Base-by-base conservation (phyloP, 2,113 vertebrate genomes). In the Panthera leo region DNA sequence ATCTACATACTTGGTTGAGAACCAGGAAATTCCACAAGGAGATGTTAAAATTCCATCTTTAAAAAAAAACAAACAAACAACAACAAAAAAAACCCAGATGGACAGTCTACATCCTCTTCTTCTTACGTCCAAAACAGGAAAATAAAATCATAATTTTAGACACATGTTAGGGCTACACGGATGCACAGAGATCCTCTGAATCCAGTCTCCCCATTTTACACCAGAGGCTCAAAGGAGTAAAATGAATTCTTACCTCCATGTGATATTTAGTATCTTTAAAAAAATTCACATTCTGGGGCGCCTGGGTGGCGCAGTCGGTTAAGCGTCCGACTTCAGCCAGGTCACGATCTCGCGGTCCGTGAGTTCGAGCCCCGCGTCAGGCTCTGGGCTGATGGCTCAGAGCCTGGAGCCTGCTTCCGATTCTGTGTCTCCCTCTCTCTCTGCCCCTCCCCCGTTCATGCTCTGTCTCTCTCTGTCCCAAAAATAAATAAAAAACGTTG, bases 11-110 rank as follows among this genome's bases (percentile, higher is more conserved):
- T 97, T 97, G 90, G 79, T 73, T 31, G 68, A 88, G 85, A 86
- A 89, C 80, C 91, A 96, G 94, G 94, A 96, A 97, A 97, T 98
- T 97, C 97, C 92, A 90, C 0, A 5, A 87, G 34, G 82, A 92
- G 70, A 95, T 82, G 63, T 25, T 90, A 80, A 95, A 95, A 96
- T 97, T 95, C 94, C 86, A 97, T 61, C 45, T 67, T 15, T 10
- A 14, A 65, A 67, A 45, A 45, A 45, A 9, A 8, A 61, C 4
- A 85, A 79, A 48, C 73, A 48, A 76, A 48, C 42, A 78, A 45
- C 45, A 78, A 48, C 27, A 78, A 55, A 42, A 51, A 70, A 80
- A 21, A 8, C 10, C 51, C 51, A 45, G 36, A 95, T 79, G 3
- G 61, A 78, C 80, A 87, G 68, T 25, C 42, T 89, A 29, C 58